Evolutionary conservation across 2,797 vertebrate genomes (phyloP).

Genomic region (Rhinatrema bivittatum): DNA sequence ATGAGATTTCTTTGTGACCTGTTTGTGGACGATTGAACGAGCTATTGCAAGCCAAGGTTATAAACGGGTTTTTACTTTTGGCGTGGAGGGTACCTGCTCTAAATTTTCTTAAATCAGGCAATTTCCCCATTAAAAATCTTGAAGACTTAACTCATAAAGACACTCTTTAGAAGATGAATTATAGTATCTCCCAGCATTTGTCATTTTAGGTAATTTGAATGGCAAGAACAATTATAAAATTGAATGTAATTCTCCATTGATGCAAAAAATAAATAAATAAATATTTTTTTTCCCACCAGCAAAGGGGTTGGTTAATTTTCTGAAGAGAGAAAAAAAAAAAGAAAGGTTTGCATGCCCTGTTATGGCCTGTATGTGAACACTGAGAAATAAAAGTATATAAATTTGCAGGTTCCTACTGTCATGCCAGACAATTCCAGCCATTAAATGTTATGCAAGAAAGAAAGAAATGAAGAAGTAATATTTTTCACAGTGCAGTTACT

Average conservation of each 20-base stretch:
- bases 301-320: no score
- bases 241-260: conserved; percentile 33
- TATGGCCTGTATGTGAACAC: conserved; percentile 17
- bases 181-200: conserved; percentile 25
- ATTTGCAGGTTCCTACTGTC: conserved; percentile 10
- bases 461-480: background rate
- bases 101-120: conserved; percentile 42
- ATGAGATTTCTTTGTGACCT: conserved; percentile 36
- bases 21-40: conserved; percentile 32
- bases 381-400: conserved; percentile 24
- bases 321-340: conserved; percentile 27
- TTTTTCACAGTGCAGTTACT: background rate
- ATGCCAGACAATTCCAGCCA: conserved; percentile 13
- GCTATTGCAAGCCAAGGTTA: conserved; percentile 35
- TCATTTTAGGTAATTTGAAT: conserved; percentile 42
- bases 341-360: conserved; percentile 14
- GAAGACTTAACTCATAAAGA: conserved; percentile 37
- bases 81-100: conserved; percentile 33
- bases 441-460: background rate
- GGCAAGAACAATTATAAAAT: conserved; percentile 48
- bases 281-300: conserved; percentile 36
- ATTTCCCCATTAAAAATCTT: conserved; percentile 40
- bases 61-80: conserved; percentile 42
- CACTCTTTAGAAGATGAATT: conserved; percentile 39
- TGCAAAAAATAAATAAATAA: conserved; percentile 4